Base-by-base conservation (phyloP, 2,113 vertebrate genomes). In the Prinia subflava region DNA sequence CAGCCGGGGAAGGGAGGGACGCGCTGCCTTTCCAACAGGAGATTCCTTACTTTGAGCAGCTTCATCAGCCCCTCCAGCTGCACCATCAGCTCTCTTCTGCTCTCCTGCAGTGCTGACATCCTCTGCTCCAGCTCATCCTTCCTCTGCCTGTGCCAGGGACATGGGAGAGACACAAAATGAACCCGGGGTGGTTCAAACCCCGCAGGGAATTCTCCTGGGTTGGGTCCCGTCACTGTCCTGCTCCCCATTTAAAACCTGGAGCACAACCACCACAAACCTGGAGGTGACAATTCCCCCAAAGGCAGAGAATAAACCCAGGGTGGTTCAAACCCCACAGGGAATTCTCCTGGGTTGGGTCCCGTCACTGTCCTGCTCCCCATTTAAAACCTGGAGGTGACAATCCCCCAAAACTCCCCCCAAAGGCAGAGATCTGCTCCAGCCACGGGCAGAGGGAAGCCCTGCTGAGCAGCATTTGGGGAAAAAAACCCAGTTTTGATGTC, bases 1-100 rank as follows among this genome's bases (percentile, higher is more conserved):
- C 44, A 14, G 2, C 0, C 0, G 1, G 33, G 70, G 44, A 18
- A 37, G 28, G 20, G 71, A 20, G 10, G 77, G 55, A 23, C 0
- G 28, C 0, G 1, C 16, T 22, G 70, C 2, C 2, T 16, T 27
- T 24, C 53, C 13, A 5, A 3, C 3, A 10, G 18, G 15, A 22
- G 2, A 0, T 1, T 50, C 25, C 91, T 96, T 96, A 99, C 99
- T 98, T 99, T 99, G 27, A 99, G 98, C 83, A 99, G 98, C 95
- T 99, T 99, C 99, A 99, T 99, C 41, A 99, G 98, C 69, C 99
- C 99, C 81, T 99, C 99, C 44, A 99, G 98, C 97, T 99, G 99
- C 47, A 99, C 99, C 99, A 99, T 99, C 96, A 99, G 98, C 75
- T 99, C 99, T 35, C 99, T 96, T 6, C 99, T 96, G 97, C 99